A percentile compares a stretch with the other conserved stretches of the same genome.
Conservation (phyloP, 2,888 invertebrate species). For the Subacronicta megacephala region DNA sequence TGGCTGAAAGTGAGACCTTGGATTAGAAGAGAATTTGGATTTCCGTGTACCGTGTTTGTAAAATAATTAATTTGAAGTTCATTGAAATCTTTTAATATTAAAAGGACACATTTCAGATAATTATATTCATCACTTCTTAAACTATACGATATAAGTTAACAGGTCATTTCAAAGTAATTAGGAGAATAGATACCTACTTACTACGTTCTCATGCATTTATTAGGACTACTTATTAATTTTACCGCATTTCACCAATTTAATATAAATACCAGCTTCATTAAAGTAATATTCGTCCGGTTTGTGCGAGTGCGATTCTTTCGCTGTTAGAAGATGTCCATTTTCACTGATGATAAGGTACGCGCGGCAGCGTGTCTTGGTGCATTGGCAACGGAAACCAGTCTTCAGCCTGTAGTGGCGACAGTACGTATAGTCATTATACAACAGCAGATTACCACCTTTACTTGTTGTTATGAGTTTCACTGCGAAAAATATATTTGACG, state of each 20-base stretch:
- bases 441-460: background rate
- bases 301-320: slow-evolving; percentile 32
- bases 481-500: slow-evolving; percentile 1
- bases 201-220: too few species aligned
- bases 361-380: slow-evolving; percentile 9
- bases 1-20: slow-evolving; percentile 18
- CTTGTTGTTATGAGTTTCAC: slow-evolving; percentile 6
- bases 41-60: background rate
- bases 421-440: slow-evolving; percentile 15
- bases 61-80: too few species aligned
- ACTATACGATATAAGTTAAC: too few species aligned
- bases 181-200: too few species aligned
- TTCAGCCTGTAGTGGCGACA: slow-evolving; percentile 11
- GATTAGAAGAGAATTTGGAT: background rate
- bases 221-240: too few species aligned
- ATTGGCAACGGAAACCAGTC: slow-evolving; percentile 13
- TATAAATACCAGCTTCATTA: background rate
- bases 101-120: too few species aligned
- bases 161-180: too few species aligned
- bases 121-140: too few species aligned
- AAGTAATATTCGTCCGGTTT: slow-evolving; percentile 12
- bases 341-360: slow-evolving; percentile 22
- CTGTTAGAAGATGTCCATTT: slow-evolving; percentile 19
- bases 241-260: background rate
- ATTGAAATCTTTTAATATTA: too few species aligned